Conservation (phyloP, 2,113 vertebrate species). For the Gallinago media region DNA sequence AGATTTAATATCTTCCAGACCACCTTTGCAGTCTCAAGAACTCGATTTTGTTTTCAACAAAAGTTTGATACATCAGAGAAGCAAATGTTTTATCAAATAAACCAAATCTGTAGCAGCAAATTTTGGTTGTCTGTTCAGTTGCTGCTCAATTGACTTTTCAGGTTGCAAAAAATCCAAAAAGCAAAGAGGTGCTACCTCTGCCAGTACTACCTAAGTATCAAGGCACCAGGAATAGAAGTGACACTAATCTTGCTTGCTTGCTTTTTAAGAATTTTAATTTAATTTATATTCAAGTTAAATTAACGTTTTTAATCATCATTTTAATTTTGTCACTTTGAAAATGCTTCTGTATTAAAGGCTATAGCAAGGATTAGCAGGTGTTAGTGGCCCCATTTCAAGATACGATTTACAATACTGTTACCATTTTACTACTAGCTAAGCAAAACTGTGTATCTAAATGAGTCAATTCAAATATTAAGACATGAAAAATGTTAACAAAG, state of each 20-base stretch:
- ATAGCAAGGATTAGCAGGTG: background rate
- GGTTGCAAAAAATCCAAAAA: background rate
- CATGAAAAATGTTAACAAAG: constrained; percentile 6
- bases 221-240: background rate
- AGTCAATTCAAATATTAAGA: constrained; percentile 43
- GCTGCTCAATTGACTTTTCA: background rate
- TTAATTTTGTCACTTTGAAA: background rate
- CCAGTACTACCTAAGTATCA: background rate
- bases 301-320: background rate
- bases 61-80: background rate
- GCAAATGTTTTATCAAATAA: background rate
- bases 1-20: constrained; percentile 11
- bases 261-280: background rate
- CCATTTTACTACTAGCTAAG: constrained; percentile 38
- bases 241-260: background rate
- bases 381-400: background rate
- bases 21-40: constrained; percentile 1
- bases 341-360: background rate
- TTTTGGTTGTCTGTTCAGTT: background rate
- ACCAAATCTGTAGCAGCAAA: background rate
- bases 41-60: background rate
- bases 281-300: background rate
- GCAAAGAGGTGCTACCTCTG: background rate
- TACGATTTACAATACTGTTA: constrained; percentile 5
- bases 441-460: background rate